Evolutionary conservation across 1,140 invertebrate genomes (phyloP), one percentile per base, ranked within the genome.

Genomic region (Heterodera carotae): DNA sequence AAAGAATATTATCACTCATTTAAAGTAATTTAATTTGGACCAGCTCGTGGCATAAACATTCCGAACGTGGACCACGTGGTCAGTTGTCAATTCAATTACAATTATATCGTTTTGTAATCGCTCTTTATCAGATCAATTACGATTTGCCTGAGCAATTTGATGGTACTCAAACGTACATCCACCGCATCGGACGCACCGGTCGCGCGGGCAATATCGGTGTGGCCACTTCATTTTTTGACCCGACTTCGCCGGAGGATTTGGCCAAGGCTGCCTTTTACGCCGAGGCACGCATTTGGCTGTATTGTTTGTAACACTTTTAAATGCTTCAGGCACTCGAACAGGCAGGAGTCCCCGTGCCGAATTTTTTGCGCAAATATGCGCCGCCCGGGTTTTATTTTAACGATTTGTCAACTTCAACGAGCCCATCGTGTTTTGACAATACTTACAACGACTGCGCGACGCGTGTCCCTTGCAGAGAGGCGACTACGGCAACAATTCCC

Each of bases 211-310:
- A 86, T 67, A 75, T 80, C 92, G 92, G 93, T 82, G 89, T 96
- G 69, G 96, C 97, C 69, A 98, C 95, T 31, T 98, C 95, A 18
- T 99, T 99, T 89, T 98, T 99, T 90, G 98, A 98, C 89, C 31
- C 71, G 6, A 70, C 75, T 15, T 33, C 29, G 12, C 69, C 69
- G 8, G 69, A 71, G 12, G 69, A 71, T 22, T 29, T 71, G 69
- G 48, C 27, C 29, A 25, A 56, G 15, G 60, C 29, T 2, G 48
- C 29, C 15, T 53, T 33, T n/a, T 64, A 56, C 69, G 60, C 56
- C 3, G 15, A 71, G 29, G 69, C 34, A 33, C n/a, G 68, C n/a
- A 22, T 12, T 12, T 62, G 39, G 1, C 6, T 39, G 39, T 12
- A 12, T 39, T 4, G 36, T 2, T 6, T 39, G 39, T 12, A 39